A percentile compares a stretch with the other conserved stretches of the same genome.
Conservation (phyloP, 1,140 invertebrate species). For the Araneus ventricosus region DNA sequence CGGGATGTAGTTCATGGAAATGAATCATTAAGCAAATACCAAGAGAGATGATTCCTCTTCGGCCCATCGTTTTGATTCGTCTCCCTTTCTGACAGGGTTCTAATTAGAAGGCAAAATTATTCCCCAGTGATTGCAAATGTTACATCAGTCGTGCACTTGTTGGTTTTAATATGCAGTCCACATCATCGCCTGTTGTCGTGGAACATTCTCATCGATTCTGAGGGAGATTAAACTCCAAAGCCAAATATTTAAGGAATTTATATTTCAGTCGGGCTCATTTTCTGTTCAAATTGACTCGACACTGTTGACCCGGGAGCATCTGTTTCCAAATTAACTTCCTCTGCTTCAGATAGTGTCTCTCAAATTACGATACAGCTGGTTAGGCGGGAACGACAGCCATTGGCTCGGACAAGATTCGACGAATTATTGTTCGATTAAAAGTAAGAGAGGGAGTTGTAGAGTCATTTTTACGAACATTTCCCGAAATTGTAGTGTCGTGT, state of each 20-base stretch:
- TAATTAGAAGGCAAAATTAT: constrained; percentile 35
- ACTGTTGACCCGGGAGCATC: constrained; percentile 1
- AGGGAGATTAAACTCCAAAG: constrained; percentile 33
- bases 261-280: constrained; percentile 32
- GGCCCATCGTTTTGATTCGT: constrained; percentile 29
- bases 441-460: not conserved
- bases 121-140: not conserved
- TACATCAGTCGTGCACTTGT: not conserved
- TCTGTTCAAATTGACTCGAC: constrained; percentile 19
- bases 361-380: constrained; percentile 17
- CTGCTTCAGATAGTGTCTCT: not conserved
- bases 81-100: not conserved
- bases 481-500: not conserved
- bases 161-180: constrained; percentile 35
- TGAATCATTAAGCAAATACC: constrained; percentile 40
- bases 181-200: constrained; percentile 21
- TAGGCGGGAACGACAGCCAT: not conserved
- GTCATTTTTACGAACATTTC: not conserved
- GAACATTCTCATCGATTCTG: not conserved
- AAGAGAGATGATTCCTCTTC: constrained; percentile 15
- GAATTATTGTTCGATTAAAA: constrained; percentile 11
- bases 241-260: constrained; percentile 40
- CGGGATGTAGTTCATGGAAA: not conserved
- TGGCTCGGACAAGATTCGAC: not conserved
- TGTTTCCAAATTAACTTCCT: constrained; percentile 47